A percentile compares a stretch with the other conserved stretches of the same genome.
Conservation (phyloP, 2,888 invertebrate species). For the Chrysolina haemoptera region DNA sequence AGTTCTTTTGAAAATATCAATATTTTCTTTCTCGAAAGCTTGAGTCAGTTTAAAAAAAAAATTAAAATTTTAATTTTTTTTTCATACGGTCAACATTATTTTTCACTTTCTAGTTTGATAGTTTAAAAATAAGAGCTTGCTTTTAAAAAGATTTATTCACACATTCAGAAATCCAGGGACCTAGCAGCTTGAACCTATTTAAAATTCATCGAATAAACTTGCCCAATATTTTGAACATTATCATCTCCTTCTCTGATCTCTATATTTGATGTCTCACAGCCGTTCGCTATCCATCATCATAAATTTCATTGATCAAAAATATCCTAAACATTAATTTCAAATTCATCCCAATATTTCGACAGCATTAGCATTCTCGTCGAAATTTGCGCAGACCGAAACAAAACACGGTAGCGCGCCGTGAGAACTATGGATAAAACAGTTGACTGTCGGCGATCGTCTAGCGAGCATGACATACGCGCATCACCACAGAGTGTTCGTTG, state of each 20-base stretch:
- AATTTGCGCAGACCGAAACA: slow-evolving; percentile 47
- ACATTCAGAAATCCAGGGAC: too few species aligned
- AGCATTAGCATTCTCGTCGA: slow-evolving; percentile 28
- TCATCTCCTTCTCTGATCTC: not conserved
- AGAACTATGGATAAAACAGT: slow-evolving; percentile 54
- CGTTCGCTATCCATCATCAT: not conserved
- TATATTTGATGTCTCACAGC: not conserved
- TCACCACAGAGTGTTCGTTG: slow-evolving; percentile 43
- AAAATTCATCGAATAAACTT: too few species aligned
- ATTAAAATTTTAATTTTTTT: too few species aligned
- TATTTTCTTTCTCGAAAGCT: too few species aligned
- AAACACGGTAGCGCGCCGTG: slow-evolving; percentile 51
- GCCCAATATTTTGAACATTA: not conserved
- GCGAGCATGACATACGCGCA: slow-evolving; percentile 51
- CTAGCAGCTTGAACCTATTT: too few species aligned
- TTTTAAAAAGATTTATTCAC: too few species aligned
- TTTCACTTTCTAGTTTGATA: too few species aligned
- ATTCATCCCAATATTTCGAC: slow-evolving; percentile 20
- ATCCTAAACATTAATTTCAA: not conserved
- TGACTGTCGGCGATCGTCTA: slow-evolving; percentile 55
- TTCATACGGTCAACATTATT: too few species aligned
- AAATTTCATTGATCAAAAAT: not conserved
- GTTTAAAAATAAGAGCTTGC: too few species aligned
- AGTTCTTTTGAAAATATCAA: too few species aligned
- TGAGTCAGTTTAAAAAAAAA: too few species aligned